These are phyloP conservation scores for Diploscapter pachys DNA, from an alignment of 1,140 invertebrate species.

Conservation along the genomic window DNA sequence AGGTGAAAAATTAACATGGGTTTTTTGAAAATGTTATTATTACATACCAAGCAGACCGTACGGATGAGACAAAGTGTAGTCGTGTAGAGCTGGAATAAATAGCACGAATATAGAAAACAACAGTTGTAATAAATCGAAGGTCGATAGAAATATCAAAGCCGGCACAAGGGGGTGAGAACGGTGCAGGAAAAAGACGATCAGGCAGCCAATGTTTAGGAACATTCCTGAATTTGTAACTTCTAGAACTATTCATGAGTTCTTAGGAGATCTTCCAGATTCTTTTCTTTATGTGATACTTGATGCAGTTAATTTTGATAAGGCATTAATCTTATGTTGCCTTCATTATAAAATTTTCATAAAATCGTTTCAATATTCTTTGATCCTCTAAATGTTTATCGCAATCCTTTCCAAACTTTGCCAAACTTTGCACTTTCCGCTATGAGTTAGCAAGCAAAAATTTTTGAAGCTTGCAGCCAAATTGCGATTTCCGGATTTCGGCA, in stretches of 20 bases:
- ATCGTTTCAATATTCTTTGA: not conserved
- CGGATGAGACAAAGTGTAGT: constrained; percentile 44
- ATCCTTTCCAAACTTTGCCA: too few species aligned
- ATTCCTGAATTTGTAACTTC: constrained; percentile 25
- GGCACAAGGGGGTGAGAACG: constrained; percentile 51
- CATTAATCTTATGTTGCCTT: not conserved
- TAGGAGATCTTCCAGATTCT: not conserved
- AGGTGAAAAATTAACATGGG: not conserved
- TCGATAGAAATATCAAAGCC: constrained; percentile 49
- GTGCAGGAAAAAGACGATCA: constrained; percentile 26
- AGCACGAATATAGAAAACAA: constrained; percentile 54
- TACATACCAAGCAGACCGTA: constrained; percentile 36
- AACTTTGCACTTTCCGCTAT: too few species aligned
- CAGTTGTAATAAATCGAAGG: constrained; percentile 52
- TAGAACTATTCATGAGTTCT: not conserved
- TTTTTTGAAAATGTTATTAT: not conserved
- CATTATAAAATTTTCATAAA: constrained; percentile 11
- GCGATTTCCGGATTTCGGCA: too few species aligned
- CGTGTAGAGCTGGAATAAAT: constrained; percentile 52
- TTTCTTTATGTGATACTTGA: not conserved
- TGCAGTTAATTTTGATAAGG: not conserved
- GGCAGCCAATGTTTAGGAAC: constrained; percentile 23
- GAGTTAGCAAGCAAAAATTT: too few species aligned
- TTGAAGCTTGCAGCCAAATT: too few species aligned
- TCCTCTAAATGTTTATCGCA: too few species aligned